A percentile compares a stretch with the other conserved stretches of the same genome.
Conservation (phyloP, 2,797 vertebrate genomes). For the Hippoglossus hippoglossus region DNA sequence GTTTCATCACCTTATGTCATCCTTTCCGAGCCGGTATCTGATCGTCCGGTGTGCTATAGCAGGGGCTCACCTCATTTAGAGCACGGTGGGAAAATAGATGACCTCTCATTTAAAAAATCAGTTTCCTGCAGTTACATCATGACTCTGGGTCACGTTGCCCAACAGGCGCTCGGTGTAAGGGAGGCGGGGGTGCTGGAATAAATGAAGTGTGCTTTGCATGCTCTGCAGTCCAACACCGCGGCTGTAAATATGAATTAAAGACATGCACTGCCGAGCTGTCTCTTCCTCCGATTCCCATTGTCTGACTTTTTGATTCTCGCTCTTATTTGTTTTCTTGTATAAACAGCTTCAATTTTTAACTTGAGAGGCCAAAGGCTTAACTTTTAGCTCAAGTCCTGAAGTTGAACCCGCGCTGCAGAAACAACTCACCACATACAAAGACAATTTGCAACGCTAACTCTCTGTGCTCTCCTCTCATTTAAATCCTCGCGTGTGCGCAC, state of each 20-base stretch:
- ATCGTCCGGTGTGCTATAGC: conserved; percentile 25
- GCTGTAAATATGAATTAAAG: conserved; percentile 37
- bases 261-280: conserved; percentile 18
- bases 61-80: conserved; percentile 43
- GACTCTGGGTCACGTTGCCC: conserved; percentile 39
- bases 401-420: conserved; percentile 20
- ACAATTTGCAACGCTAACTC: conserved; percentile 3
- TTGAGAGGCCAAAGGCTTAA: background rate
- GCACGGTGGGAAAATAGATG: conserved; percentile 56
- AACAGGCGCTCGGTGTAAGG: conserved; percentile 2
- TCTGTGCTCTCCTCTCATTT: background rate
- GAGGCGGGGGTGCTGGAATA: conserved; percentile 20
- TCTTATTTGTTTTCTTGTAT: background rate
- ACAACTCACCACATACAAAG: conserved; percentile 7
- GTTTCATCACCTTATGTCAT: conserved; percentile 76
- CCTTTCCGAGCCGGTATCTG: conserved; percentile 47
- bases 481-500: conserved; percentile 9
- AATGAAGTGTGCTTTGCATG: conserved; percentile 30
- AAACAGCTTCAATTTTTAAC: conserved; percentile 15
- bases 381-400: conserved; percentile 21
- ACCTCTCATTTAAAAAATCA: conserved; percentile 52
- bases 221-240: conserved; percentile 26
- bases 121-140: conserved; percentile 78
- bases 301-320: conserved; percentile 9
- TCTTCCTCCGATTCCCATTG: conserved; percentile 19